Percentiles rank a stretch among this genome's conserved stretches.
phyloP scores from a whole-genome alignment of 2,113 vertebrate species.

The Regulus satrapa region DNA sequence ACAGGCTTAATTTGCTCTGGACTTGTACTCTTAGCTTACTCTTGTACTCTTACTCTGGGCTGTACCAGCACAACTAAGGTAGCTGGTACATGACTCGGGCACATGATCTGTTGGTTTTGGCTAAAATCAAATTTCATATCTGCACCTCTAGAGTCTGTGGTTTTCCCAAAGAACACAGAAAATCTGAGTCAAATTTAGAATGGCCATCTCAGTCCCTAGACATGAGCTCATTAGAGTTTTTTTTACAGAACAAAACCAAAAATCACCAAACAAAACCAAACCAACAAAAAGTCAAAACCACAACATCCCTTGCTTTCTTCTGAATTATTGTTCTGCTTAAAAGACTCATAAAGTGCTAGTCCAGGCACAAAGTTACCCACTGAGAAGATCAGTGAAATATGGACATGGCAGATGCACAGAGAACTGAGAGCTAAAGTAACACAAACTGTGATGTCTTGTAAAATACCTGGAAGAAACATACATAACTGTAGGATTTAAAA shows the following conservation, averaged over 20 bases:
- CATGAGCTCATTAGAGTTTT: neutral
- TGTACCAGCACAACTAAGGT: neutral
- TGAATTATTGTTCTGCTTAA: neutral
- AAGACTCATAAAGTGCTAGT: neutral
- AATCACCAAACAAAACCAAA: neutral
- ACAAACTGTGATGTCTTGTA: neutral
- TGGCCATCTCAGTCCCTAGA: too few relatives aligned
- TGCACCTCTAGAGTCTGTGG: neutral
- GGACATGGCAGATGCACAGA: neutral
- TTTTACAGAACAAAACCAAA: neutral
- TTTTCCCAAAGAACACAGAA: neutral
- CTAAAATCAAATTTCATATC: neutral
- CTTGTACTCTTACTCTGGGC: too few relatives aligned
- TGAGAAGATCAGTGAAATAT: neutral
- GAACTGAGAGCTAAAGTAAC: neutral
- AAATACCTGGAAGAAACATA: neutral
- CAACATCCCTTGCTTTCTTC: neutral
- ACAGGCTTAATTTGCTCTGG: neutral
- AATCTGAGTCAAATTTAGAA: neutral
- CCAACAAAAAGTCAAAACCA: neutral
- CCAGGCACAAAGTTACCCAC: neutral
- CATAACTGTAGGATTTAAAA: neutral
- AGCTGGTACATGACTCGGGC: neutral
- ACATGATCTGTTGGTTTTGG: neutral
- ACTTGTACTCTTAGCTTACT: neutral